Conservation (phyloP, 2,888 invertebrate genomes). For the Eristalinus sepulchralis region DNA sequence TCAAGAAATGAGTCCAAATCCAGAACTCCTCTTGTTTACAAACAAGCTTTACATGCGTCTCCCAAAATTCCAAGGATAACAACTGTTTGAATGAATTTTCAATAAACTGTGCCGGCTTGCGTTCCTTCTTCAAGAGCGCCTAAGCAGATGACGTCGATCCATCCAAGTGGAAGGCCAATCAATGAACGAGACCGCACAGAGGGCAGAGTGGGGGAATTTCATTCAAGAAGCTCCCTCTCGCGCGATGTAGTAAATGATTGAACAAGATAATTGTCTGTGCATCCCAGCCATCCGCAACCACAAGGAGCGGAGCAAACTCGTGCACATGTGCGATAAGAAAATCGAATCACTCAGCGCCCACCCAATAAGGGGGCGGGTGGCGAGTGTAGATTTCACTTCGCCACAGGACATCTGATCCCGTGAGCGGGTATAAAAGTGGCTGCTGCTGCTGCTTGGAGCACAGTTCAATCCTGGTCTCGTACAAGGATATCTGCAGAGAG, state of each 20-base stretch:
- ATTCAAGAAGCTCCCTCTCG: slow-evolving; percentile 54
- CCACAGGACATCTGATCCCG: not conserved
- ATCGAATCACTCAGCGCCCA: slow-evolving; percentile 70
- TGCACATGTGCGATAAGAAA: slow-evolving; percentile 76
- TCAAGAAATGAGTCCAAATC: too few species aligned
- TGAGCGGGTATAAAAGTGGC: slow-evolving; percentile 46
- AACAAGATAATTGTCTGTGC: slow-evolving; percentile 27
- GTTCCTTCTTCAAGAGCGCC: not conserved
- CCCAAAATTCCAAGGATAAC: not conserved
- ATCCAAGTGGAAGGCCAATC: slow-evolving; percentile 33
- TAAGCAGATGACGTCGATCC: slow-evolving; percentile 48
- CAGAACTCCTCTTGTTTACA: too few species aligned
- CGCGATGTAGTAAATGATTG: slow-evolving; percentile 1
- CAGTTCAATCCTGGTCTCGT: slow-evolving; percentile 57
- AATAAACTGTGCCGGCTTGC: not conserved
- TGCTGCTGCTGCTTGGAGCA: slow-evolving; percentile 16
- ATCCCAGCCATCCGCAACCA: not conserved
- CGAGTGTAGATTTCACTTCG: slow-evolving; percentile 67
- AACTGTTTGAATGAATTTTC: not conserved
- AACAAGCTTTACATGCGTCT: too few species aligned
- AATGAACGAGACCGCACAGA: slow-evolving; percentile 13
- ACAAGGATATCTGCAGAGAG: slow-evolving; percentile 22
- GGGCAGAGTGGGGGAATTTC: slow-evolving; percentile 50
- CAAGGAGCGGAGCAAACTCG: slow-evolving; percentile 34
- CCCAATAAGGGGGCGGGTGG: slow-evolving; percentile 21